Evolutionary conservation across 2,797 vertebrate species (phyloP).

Genomic region (Ptychadena robeensis): DNA sequence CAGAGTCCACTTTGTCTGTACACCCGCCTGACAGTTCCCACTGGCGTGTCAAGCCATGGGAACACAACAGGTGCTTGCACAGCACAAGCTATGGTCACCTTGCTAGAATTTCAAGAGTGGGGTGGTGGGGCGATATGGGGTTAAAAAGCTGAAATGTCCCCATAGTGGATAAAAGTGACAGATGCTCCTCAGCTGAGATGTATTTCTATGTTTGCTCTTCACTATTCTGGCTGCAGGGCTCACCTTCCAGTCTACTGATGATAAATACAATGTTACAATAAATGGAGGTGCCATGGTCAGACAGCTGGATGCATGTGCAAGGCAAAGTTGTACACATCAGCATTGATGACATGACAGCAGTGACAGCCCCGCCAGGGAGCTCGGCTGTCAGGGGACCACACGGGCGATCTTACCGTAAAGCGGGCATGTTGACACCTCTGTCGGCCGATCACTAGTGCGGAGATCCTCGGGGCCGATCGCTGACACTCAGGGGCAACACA

Average conservation of each 20-base stretch:
- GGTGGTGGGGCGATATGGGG: too few relatives aligned
- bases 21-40: neutral
- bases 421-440: constrained; percentile 30
- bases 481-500: neutral
- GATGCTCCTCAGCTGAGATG: too few relatives aligned
- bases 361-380: neutral
- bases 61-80: constrained; percentile 2
- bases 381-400: neutral
- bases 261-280: too few relatives aligned
- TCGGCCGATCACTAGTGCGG: neutral
- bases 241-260: too few relatives aligned
- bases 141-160: too few relatives aligned
- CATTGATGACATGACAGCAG: constrained; percentile 1
- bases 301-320: neutral
- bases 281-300: too few relatives aligned
- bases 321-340: constrained; percentile 47
- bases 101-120: too few relatives aligned
- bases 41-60: neutral
- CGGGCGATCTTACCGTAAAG: constrained; percentile 34
- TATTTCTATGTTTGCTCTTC: too few relatives aligned
- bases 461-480: neutral
- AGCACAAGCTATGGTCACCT: too few relatives aligned
- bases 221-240: too few relatives aligned
- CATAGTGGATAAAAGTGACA: too few relatives aligned
- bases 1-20: constrained; percentile 8